Evolutionary conservation across 1,140 invertebrate species (phyloP).

Genomic region (Berghia stephanieae): DNA sequence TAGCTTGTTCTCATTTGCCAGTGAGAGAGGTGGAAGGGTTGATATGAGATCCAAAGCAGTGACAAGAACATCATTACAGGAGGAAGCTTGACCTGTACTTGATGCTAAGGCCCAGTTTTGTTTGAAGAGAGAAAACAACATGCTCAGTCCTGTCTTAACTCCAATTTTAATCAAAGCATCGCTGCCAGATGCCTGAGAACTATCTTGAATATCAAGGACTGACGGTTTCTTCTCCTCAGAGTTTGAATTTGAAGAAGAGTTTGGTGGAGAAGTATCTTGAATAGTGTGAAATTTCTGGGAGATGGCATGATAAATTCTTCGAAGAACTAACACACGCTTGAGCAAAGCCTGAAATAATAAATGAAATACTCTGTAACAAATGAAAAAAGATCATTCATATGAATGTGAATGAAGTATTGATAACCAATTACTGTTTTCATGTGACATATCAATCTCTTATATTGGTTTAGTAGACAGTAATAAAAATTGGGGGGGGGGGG

Average conservation of each 20-base stretch:
- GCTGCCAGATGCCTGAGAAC: slow-evolving; percentile 61
- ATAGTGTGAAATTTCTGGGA: slow-evolving; percentile 70
- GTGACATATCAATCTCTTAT: too few relatives aligned
- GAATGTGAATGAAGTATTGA: too few relatives aligned
- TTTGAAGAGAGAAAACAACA: slow-evolving; percentile 73
- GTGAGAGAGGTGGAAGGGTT: slow-evolving; percentile 72
- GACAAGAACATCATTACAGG: slow-evolving; percentile 73
- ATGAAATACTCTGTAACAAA: too few relatives aligned
- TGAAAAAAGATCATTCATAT: too few relatives aligned
- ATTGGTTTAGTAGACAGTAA: too few relatives aligned
- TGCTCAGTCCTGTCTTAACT: slow-evolving; percentile 73
- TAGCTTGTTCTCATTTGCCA: slow-evolving; percentile 73
- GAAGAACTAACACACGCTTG: slow-evolving; percentile 72
- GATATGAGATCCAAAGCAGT: slow-evolving; percentile 72
- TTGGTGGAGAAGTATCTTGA: slow-evolving; percentile 21
- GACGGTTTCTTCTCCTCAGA: slow-evolving; percentile 26
- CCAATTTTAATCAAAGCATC: slow-evolving; percentile 75
- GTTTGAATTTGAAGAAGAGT: background rate
- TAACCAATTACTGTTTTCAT: too few relatives aligned
- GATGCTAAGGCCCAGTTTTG: slow-evolving; percentile 71
- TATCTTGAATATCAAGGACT: slow-evolving; percentile 18
- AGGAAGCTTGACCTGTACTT: slow-evolving; percentile 56
- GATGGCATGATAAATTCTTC: slow-evolving; percentile 73
- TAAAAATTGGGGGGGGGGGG: too few relatives aligned
- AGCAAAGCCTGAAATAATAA: slow-evolving; percentile 60